Evolutionary conservation across 2,113 vertebrate genomes (phyloP).

Genomic region (Callopanchax toddi): DNA sequence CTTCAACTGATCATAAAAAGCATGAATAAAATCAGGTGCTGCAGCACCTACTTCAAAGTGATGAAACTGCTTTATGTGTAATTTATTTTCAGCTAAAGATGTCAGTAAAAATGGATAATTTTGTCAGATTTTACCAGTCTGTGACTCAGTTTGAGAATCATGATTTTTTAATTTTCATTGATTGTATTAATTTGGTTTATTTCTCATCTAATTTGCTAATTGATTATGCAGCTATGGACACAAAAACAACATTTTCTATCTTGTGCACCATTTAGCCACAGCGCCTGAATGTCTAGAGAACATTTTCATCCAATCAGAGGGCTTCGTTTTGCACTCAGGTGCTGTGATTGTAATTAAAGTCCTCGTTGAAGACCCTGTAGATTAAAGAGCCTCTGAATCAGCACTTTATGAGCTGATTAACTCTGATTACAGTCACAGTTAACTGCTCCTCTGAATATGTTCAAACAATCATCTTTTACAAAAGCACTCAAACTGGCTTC

Average conservation of each 20-base stretch:
- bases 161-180: no score
- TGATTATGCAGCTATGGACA: not conserved
- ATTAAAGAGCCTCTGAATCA: slow-evolving; percentile 27
- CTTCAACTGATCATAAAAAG: no score
- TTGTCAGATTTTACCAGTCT: no score
- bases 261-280: not conserved
- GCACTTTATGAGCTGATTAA: slow-evolving; percentile 38
- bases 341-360: slow-evolving; percentile 44
- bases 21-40: no score
- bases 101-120: no score
- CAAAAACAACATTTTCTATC: not conserved
- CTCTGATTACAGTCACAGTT: slow-evolving; percentile 31
- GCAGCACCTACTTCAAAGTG: no score
- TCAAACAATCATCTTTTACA: not conserved
- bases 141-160: no score
- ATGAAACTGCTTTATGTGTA: no score
- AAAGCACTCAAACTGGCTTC: not conserved
- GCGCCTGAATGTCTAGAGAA: not conserved
- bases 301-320: slow-evolving; percentile 18
- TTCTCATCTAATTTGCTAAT: no score
- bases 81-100: no score
- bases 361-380: not conserved
- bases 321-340: not conserved
- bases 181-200: no score
- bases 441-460: not conserved